A percentile compares a stretch with the other conserved stretches of the same genome.
Evolutionary conservation across 1,140 invertebrate genomes (phyloP).

Genomic region (Hestina assimilis): DNA sequence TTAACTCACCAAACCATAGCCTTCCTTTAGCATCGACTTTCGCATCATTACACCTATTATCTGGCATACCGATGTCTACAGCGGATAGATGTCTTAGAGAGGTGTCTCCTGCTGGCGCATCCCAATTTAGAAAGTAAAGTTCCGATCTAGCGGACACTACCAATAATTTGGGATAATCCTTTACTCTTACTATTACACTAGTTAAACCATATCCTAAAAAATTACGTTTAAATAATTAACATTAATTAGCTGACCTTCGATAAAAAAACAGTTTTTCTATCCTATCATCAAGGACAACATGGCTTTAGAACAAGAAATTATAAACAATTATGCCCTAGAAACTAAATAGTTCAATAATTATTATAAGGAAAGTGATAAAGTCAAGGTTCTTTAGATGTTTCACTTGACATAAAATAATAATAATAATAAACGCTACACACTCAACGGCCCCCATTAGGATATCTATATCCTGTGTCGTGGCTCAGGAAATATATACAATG

Average conservation of each 20-base stretch:
- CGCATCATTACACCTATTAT: slow-evolving; percentile 81
- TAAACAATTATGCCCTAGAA: slow-evolving; percentile 58
- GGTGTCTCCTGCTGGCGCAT: slow-evolving; percentile 39
- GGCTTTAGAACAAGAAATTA: slow-evolving; percentile 42
- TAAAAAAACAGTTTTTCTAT: too few relatives aligned
- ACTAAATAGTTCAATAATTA: too few relatives aligned
- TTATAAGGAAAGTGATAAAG: too few relatives aligned
- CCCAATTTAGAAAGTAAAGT: slow-evolving; percentile 53
- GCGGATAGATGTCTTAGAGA: slow-evolving; percentile 46
- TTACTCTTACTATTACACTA: slow-evolving; percentile 52
- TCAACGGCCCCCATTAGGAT: too few relatives aligned
- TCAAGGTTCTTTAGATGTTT: too few relatives aligned
- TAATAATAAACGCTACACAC: too few relatives aligned
- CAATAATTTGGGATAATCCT: slow-evolving; percentile 51
- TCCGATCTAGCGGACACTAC: slow-evolving; percentile 46
- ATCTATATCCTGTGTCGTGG: too few relatives aligned
- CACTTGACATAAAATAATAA: too few relatives aligned
- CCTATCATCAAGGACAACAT: too few relatives aligned
- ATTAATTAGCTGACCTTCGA: too few relatives aligned
- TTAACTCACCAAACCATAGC: slow-evolving; percentile 81
- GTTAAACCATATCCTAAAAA: slow-evolving; percentile 66
- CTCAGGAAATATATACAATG: too few relatives aligned
- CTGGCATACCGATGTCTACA: slow-evolving; percentile 57
- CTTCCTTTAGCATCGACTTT: slow-evolving; percentile 81
- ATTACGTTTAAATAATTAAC: too few relatives aligned